phyloP scores from a whole-genome alignment of 2,888 invertebrate genomes.

The Thysanoteuthis rhombus region DNA sequence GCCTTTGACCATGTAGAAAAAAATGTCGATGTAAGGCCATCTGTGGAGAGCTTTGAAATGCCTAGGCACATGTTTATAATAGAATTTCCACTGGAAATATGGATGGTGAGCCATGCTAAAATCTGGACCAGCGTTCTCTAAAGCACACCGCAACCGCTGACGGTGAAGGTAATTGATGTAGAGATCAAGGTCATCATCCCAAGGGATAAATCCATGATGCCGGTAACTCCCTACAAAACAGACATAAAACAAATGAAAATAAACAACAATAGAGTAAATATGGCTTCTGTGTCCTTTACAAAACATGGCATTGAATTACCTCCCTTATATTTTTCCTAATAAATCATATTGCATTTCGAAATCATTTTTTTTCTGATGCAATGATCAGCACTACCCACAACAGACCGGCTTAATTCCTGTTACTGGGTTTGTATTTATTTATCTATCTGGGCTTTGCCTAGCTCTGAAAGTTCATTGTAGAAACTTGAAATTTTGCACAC shows the following conservation, averaged over 20 bases:
- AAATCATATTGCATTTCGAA: no score
- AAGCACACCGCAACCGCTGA: not conserved
- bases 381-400: no score
- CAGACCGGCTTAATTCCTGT: no score
- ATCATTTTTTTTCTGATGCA: no score
- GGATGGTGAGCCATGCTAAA: not conserved
- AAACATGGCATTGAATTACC: no score
- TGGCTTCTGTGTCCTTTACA: no score
- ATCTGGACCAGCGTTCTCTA: not conserved
- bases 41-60: not conserved
- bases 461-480: no score
- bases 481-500: no score
- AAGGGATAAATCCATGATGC: not conserved
- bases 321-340: no score
- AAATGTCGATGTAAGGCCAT: not conserved
- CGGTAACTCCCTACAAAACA: not conserved
- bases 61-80: not conserved
- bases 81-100: not conserved
- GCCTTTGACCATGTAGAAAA: not conserved
- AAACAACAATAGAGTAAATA: not conserved
- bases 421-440: no score
- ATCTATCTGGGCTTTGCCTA: no score
- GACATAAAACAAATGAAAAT: no score
- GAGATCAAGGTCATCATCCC: not conserved
- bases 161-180: not conserved